Conservation (phyloP, 2,888 invertebrate genomes). For the Pyrocoelia pectoralis region DNA sequence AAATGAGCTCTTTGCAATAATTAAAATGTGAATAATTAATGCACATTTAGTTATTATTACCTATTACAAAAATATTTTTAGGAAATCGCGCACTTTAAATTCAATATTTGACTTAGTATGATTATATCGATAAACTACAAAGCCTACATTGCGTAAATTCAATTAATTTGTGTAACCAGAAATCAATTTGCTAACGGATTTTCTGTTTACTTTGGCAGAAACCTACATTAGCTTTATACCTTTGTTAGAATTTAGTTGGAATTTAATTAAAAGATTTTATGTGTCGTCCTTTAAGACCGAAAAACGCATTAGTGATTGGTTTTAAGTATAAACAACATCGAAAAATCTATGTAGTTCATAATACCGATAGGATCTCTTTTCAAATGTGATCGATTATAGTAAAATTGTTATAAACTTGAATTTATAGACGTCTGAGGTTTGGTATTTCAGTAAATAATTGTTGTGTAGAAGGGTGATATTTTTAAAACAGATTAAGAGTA, state of each 20-base stretch:
- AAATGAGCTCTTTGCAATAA: too few relatives aligned
- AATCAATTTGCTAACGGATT: conserved; percentile 11
- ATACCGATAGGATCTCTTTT: too few relatives aligned
- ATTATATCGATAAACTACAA: neutral
- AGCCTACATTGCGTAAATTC: conserved; percentile 7
- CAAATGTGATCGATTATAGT: too few relatives aligned
- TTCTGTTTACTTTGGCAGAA: conserved; percentile 6
- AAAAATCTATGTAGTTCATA: too few relatives aligned
- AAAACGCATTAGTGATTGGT: conserved; percentile 6
- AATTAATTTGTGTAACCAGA: conserved; percentile 11
- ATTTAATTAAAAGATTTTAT: conserved; percentile 11
- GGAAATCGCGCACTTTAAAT: too few relatives aligned
- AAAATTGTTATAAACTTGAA: neutral
- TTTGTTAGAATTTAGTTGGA: conserved; percentile 6
- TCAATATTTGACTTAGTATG: too few relatives aligned
- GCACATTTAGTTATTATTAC: too few relatives aligned
- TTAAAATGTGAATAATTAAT: too few relatives aligned
- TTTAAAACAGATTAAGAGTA: neutral
- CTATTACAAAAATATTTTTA: too few relatives aligned
- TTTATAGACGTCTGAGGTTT: neutral
- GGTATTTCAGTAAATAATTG: neutral
- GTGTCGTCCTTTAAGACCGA: conserved; percentile 1
- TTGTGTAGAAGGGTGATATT: neutral
- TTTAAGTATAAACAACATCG: neutral
- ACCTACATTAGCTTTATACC: conserved; percentile 9